These are phyloP conservation scores for Mystacornis crossleyi DNA, from an alignment of 2,113 vertebrate species.

Conservation along the genomic window DNA sequence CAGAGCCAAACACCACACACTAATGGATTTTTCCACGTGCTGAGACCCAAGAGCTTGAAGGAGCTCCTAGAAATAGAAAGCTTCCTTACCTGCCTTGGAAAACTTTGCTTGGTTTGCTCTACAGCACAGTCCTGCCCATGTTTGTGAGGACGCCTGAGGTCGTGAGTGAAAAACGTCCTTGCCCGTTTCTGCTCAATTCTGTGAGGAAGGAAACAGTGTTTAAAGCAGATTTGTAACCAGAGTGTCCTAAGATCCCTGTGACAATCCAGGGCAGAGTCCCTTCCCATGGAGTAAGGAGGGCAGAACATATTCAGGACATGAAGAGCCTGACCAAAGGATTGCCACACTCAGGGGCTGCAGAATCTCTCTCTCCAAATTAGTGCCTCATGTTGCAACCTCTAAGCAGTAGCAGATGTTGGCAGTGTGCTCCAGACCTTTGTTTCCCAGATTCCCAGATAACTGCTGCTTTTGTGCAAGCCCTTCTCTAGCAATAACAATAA, in stretches of 20 bases:
- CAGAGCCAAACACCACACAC: not conserved
- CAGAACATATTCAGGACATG: not conserved
- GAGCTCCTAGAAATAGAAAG: not conserved
- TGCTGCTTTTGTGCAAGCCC: conserved; percentile 2
- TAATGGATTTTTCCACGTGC: not conserved
- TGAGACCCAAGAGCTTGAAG: not conserved
- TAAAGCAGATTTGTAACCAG: not conserved
- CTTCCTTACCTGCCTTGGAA: conserved; percentile 2
- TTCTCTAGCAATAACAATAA: conserved; percentile 38
- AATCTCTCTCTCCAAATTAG: not conserved
- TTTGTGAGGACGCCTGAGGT: not conserved
- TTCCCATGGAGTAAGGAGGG: not conserved
- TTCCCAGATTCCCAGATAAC: conserved; percentile 38
- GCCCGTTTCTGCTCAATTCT: not conserved
- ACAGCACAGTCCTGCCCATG: not conserved
- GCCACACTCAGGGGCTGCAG: not conserved
- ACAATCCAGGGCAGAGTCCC: not conserved
- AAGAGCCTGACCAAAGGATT: not conserved
- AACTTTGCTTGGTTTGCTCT: not conserved
- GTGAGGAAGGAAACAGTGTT: not conserved
- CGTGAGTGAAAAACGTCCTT: not conserved
- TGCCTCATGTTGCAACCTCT: not conserved
- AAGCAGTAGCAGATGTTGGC: conserved; percentile 58
- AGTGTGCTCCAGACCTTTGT: not conserved
- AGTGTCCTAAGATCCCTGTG: not conserved